A percentile compares a stretch with the other conserved stretches of the same genome.
Conservation (phyloP, 2,888 invertebrate species). For the Caenorhabditis wallacei region DNA sequence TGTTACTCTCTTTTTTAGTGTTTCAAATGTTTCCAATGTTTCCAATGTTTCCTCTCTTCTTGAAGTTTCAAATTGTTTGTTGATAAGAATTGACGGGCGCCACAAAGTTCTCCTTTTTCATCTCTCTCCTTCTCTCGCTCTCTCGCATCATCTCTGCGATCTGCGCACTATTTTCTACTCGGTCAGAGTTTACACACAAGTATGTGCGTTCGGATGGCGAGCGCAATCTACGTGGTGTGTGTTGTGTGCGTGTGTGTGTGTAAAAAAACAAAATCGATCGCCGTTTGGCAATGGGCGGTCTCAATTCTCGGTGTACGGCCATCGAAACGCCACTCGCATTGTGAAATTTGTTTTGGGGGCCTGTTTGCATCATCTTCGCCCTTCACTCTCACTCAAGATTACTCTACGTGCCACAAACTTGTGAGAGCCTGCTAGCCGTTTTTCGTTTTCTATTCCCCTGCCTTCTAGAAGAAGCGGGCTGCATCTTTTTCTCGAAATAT, state of each 20-base stretch:
- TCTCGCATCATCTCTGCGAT: constrained; percentile 1
- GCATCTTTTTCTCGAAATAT: background rate
- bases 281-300: constrained; percentile 51
- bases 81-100: constrained; percentile 47
- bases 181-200: constrained; percentile 56
- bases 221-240: constrained; percentile 17
- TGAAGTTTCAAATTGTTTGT: constrained; percentile 40
- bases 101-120: constrained; percentile 25
- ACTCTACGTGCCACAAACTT: constrained; percentile 47
- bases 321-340: constrained; percentile 42
- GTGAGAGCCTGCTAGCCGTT: constrained; percentile 28
- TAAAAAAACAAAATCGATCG: constrained; percentile 62
- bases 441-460: constrained; percentile 5
- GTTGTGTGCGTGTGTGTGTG: constrained; percentile 29
- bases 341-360: constrained; percentile 55
- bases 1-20: background rate
- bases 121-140: background rate
- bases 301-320: constrained; percentile 30
- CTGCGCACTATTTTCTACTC: constrained; percentile 37
- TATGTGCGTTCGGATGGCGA: constrained; percentile 48
- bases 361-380: constrained; percentile 57
- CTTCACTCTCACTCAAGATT: constrained; percentile 46
- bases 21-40: constrained; percentile 8
- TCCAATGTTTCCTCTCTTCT: background rate
- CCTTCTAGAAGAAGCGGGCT: constrained; percentile 17